Evolutionary conservation across 2,113 vertebrate species (phyloP), one percentile per base, ranked within the genome.

Genomic region (Antigone vipio): DNA sequence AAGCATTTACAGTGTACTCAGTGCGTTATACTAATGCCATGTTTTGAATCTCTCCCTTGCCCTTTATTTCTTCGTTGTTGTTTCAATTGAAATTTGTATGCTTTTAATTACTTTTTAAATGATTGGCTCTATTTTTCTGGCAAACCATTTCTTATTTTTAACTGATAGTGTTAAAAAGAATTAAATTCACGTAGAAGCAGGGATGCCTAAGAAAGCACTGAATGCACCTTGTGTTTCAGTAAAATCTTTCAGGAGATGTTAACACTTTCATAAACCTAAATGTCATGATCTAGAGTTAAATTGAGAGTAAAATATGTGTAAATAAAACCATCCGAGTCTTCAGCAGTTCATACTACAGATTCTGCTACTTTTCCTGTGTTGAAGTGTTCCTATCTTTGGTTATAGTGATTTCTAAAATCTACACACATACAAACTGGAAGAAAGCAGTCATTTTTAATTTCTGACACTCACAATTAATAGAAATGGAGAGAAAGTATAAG

Each of bases 281-380:
- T 92, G 75, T 91, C 92, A 90, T 94, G 88, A 88, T 84, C 75
- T 3, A 24, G 79, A 94, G 78, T 94, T 98, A 97, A 98, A 97
- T 94, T 97, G 96, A 94, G 94, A 84, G 72, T 95, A 96, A 97
- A 96, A 94, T 82, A 83, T 64, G 88, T 88, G 90, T 96, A 97
- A 98, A 97, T 78, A 93, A 93, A 97, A 56, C 69, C 68, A 94
- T 89, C 44, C 62, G 94, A 93, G 63, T 83, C 75, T 97, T 92
- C 40, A 95, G 89, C 91, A 93, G 76, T 34, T 92, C 84, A 93
- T 92, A 84, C 72, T 94, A 78, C 89, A 94, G 64, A 55, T 92
- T 94, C 93, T 83, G 58, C 88, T 92, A 55, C 89, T 96, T 97
- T 92, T 92, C 73, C 84, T 82, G 50, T 50, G 94, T 91, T 94